Evolutionary conservation across 2,113 vertebrate species (phyloP), one percentile per base, ranked within the genome.

Genomic region (Sitta europaea): DNA sequence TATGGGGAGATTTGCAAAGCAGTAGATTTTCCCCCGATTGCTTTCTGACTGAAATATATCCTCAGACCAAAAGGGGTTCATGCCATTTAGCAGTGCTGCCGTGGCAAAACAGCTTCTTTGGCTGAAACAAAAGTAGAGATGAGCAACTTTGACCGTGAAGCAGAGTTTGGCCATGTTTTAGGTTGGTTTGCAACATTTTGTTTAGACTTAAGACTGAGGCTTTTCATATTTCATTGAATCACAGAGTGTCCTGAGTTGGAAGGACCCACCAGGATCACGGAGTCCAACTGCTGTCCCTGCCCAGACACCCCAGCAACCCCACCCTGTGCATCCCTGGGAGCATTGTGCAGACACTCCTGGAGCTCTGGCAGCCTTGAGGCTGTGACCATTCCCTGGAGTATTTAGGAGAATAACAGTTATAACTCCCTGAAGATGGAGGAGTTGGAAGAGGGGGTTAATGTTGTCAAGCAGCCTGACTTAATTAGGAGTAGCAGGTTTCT

Each of bases 351-450:
- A 42, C 9, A 0, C 4, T 42, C 25, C 29, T 22, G 36, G 54
- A 35, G 54, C 40, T 19, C 54, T 54, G 40, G 38, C 25, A 75
- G 29, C 47, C 40, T 40, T 4, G 12, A 0, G 61, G 24, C 21
- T 0, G 1, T 40, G 47, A 0, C 25, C n/a, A 35, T 25, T 35
- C 21, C n/a, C n/a, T 54, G 47, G 29, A 40, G 18, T 61, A 12
- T n/a, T 83, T 25, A 43, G 31, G 77, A 68, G 36, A 80, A 73
- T 9, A 20, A 10, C 40, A 61, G 19, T 61, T 70, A n/a, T 4
- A 83, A 2, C 3, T 3, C 11, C 31, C 9, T 25, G 27, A 48
- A 58, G 38, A 25, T 2, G 9, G 10, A 77, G 36, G 53, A 43
- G 11, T 23, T 36, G 28, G 18, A 31, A 72, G 50, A 48, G 38